These are phyloP conservation scores for Tiaroga cobitis DNA, from an alignment of 2,797 vertebrate genomes.

Conservation along the genomic window DNA sequence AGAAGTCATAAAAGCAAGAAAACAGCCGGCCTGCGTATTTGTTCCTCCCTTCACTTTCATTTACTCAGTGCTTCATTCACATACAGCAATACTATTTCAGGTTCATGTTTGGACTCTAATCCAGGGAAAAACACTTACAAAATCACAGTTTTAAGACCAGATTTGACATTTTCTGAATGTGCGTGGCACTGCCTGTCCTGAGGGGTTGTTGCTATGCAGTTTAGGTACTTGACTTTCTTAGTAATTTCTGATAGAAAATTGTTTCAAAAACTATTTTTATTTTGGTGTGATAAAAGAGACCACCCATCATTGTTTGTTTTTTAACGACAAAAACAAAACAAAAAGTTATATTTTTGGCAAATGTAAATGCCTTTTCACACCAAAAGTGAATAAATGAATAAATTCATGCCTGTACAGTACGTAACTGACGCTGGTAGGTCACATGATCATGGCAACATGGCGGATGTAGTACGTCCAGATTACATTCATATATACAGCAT, in stretches of 20 bases:
- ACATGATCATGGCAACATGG: too few relatives aligned
- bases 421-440: too few relatives aligned
- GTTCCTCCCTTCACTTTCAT: slow-evolving; percentile 41
- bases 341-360: background rate
- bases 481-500: too few relatives aligned
- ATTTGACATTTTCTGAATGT: background rate
- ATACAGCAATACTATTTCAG: slow-evolving; percentile 24
- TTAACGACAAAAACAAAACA: too few relatives aligned
- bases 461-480: too few relatives aligned
- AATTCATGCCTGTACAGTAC: too few relatives aligned
- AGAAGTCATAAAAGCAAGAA: slow-evolving; percentile 57
- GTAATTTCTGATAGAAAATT: background rate
- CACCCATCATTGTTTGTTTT: too few relatives aligned
- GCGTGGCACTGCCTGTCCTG: background rate
- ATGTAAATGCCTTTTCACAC: background rate
- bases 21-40: slow-evolving; percentile 44
- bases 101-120: background rate
- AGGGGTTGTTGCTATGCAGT: background rate
- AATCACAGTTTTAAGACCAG: background rate
- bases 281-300: background rate
- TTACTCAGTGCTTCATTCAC: slow-evolving; percentile 42
- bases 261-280: background rate
- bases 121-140: background rate
- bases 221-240: background rate
- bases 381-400: too few relatives aligned